Evolutionary conservation across 2,797 vertebrate genomes (phyloP), one percentile per base, ranked within the genome.

Genomic region (Botia almorhae): DNA sequence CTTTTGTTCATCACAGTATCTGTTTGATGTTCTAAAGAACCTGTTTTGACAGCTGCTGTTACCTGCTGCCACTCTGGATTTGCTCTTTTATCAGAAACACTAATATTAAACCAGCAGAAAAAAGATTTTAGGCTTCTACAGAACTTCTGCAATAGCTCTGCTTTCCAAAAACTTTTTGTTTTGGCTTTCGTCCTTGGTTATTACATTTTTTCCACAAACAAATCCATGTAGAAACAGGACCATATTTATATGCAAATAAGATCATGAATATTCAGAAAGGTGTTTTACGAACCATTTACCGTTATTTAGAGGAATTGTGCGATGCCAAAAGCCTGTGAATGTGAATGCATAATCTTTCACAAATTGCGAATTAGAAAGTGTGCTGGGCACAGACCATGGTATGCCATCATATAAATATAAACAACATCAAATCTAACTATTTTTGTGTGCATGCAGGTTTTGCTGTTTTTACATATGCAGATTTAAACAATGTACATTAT

Each of bases 351-450:
- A 50, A 63, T 74, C 43, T 19, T 64, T 33, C 2, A 7, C 58
- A 74, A 64, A 74, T 19, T 13, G n/a, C 12, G n/a, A 76, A 33
- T 65, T 65, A 53, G 16, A 53, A 65, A 65, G 14, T 67, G n/a
- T 16, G 6, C 13, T 17, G 48, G 8, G 50, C 60, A 51, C 43
- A 23, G n/a, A 11, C 1, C 50, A 51, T 72, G 17, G 26, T 74
- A 17, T 19, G 23, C 23, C 23, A 26, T 26, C 23, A 26, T 26
- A 26, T 26, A 26, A 26, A 26, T 26, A 26, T 26, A 26, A 26
- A 60, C 11, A 60, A 7, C 19, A 26, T 3, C 16, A n/a, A 21
- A 3, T 68, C 2, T 29, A 33, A 63, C 8, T 60, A 60, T 17
- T 64, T 36, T 3, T 39, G 16, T 11, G 33, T 29, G 33, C 26